A percentile compares a stretch with the other conserved stretches of the same genome.
phyloP scores from a whole-genome alignment of 2,797 vertebrate species.

The Furcifer pardalis region DNA sequence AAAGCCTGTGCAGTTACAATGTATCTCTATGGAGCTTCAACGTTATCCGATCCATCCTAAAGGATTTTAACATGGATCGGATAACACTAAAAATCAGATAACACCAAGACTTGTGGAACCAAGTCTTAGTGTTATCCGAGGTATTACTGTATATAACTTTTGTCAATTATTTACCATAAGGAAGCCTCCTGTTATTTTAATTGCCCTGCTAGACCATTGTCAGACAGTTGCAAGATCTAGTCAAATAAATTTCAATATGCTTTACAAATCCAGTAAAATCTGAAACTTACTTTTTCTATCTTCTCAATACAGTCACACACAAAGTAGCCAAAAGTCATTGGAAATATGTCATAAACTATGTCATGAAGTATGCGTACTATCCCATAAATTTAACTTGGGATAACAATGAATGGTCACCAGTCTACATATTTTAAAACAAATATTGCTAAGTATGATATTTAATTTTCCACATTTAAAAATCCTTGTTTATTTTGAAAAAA shows the following conservation, averaged over 20 bases:
- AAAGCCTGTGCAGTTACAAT: too few relatives aligned
- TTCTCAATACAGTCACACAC: background rate
- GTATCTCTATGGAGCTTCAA: too few relatives aligned
- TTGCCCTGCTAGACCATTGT: background rate
- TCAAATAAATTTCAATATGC: background rate
- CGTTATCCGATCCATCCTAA: too few relatives aligned
- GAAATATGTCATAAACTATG: slow-evolving; percentile 18
- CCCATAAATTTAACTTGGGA: slow-evolving; percentile 11
- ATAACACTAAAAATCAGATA: too few relatives aligned
- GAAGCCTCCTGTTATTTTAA: background rate
- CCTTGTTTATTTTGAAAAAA: slow-evolving; percentile 57
- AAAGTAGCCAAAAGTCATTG: slow-evolving; percentile 8
- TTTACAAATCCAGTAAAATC: slow-evolving; percentile 11
- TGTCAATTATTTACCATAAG: background rate
- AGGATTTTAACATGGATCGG: too few relatives aligned
- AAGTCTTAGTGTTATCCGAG: too few relatives aligned
- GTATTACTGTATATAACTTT: background rate
- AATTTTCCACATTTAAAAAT: slow-evolving; percentile 57
- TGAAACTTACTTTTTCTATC: slow-evolving; percentile 4
- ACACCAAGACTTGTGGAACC: too few relatives aligned
- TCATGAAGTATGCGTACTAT: background rate
- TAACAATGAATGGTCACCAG: slow-evolving; percentile 3
- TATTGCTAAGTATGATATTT: slow-evolving; percentile 37
- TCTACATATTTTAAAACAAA: background rate
- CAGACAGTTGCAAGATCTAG: background rate